phyloP scores from a whole-genome alignment of 2,797 vertebrate species.

The Caiman crocodilus region DNA sequence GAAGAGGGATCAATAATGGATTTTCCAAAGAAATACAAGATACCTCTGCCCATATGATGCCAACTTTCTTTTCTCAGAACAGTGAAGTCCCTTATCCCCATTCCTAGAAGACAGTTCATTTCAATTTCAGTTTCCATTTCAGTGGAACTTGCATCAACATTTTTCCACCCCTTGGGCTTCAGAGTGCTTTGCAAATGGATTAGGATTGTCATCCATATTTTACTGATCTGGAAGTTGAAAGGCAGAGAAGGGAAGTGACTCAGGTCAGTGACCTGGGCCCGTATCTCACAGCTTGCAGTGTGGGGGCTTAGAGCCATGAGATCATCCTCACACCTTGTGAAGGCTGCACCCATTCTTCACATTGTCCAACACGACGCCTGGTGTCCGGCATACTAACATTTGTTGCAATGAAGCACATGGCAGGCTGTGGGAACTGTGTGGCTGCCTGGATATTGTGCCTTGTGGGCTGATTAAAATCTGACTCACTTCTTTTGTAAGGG shows the following conservation, averaged over 20 bases:
- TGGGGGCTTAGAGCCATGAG: not conserved
- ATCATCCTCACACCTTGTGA: too few relatives aligned
- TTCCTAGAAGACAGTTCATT: not conserved
- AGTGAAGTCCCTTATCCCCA: not conserved
- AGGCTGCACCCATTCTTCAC: not conserved
- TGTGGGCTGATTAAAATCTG: too few relatives aligned
- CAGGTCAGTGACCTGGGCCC: not conserved
- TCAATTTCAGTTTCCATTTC: too few relatives aligned
- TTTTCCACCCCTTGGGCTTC: not conserved
- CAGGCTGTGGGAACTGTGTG: too few relatives aligned
- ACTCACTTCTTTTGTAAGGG: too few relatives aligned
- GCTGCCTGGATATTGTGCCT: too few relatives aligned
- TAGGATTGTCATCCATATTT: not conserved
- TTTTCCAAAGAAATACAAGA: not conserved
- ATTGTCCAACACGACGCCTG: not conserved
- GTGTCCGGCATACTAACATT: too few relatives aligned
- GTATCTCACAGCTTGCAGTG: not conserved
- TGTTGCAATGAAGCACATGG: too few relatives aligned
- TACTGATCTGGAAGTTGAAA: not conserved
- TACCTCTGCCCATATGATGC: not conserved
- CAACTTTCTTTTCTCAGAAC: not conserved
- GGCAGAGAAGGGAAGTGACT: not conserved
- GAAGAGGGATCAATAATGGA: fast-evolving
- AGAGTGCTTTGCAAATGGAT: not conserved
- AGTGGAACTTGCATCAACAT: too few relatives aligned